Percentiles rank a stretch among this genome's conserved stretches.
These are phyloP conservation scores for Patiria miniata DNA, from an alignment of 35 echinoderm and acorn worm species.

Conservation along the genomic window DNA sequence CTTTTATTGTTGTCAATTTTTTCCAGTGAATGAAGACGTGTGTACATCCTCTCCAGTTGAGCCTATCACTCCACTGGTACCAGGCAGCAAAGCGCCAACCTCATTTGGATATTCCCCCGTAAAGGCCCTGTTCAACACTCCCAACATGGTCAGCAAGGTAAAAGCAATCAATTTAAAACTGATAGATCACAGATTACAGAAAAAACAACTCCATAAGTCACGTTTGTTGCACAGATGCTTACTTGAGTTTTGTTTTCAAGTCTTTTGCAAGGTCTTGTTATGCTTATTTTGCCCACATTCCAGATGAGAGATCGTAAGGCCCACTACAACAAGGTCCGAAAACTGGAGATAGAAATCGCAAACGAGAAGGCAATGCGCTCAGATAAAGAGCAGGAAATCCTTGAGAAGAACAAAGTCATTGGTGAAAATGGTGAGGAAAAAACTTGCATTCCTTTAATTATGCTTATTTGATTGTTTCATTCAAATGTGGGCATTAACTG, in stretches of 20 bases:
- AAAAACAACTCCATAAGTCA: too few species aligned
- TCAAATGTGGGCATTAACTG: too few species aligned
- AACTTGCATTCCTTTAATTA: too few species aligned
- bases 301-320: constrained; percentile 43
- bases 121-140: constrained; percentile 68
- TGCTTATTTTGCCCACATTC: neutral
- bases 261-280: too few species aligned
- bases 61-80: constrained; percentile 42
- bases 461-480: too few species aligned
- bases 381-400: constrained; percentile 63
- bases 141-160: constrained; percentile 82
- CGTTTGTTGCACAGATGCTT: too few species aligned
- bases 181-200: neutral
- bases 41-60: constrained; percentile 35
- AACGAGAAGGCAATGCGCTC: constrained; percentile 62
- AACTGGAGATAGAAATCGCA: constrained; percentile 54
- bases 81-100: constrained; percentile 16
- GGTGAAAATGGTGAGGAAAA: constrained; percentile 44
- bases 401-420: constrained; percentile 51
- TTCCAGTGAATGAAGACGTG: constrained; percentile 5
- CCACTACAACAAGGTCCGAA: constrained; percentile 42
- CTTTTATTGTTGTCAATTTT: neutral
- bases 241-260: too few species aligned
- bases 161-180: neutral
- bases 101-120: constrained; percentile 52